These are phyloP conservation scores for Drosophila nannoptera DNA, from an alignment of 1,140 invertebrate genomes.

Conservation along the genomic window DNA sequence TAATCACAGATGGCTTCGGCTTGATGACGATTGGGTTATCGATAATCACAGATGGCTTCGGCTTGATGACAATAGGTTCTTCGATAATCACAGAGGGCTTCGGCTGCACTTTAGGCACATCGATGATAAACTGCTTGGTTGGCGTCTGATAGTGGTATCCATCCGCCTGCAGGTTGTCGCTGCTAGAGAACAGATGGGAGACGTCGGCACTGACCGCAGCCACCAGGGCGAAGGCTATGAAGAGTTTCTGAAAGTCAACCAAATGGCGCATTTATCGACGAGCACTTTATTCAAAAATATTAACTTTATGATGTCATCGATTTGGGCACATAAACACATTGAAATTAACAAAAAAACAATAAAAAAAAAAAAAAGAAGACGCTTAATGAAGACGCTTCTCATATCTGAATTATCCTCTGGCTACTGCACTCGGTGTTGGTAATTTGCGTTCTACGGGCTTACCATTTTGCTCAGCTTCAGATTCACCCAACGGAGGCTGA, in stretches of 20 bases:
- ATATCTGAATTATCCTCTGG: conserved; percentile 32
- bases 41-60: too few relatives aligned
- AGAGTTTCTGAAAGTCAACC: conserved; percentile 61
- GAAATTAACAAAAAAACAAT: too few relatives aligned
- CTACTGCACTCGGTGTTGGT: conserved; percentile 3
- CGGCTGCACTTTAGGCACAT: conserved; percentile 53
- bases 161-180: conserved; percentile 74
- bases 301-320: too few relatives aligned
- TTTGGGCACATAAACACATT: too few relatives aligned
- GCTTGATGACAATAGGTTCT: too few relatives aligned
- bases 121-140: conserved; percentile 56
- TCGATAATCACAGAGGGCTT: too few relatives aligned
- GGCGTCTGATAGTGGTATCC: conserved; percentile 70
- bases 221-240: conserved; percentile 69
- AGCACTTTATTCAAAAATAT: too few relatives aligned
- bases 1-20: too few relatives aligned
- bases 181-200: conserved; percentile 71
- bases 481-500: conserved; percentile 74
- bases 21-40: too few relatives aligned
- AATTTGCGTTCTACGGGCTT: conserved; percentile 34
- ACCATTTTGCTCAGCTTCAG: conserved; percentile 74
- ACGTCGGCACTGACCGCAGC: conserved; percentile 73
- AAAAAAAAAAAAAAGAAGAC: too few relatives aligned
- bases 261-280: neutral
- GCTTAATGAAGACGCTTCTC: conserved; percentile 5